Percentiles rank a stretch among this genome's conserved stretches.
Conservation (phyloP, 2,797 vertebrate genomes). For the Amniataba percoides region DNA sequence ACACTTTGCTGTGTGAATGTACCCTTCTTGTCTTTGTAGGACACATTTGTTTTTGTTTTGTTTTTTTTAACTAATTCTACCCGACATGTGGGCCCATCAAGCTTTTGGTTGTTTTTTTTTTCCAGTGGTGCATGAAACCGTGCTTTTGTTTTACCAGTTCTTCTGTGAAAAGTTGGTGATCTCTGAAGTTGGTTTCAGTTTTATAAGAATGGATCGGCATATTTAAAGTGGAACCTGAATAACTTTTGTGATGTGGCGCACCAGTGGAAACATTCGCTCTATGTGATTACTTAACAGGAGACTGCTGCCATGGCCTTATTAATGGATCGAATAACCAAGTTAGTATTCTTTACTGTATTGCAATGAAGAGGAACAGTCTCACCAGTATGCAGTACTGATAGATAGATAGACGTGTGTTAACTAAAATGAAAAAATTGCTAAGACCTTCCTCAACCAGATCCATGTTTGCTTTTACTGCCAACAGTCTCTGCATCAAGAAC, state of each 20-base stretch:
- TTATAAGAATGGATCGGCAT: not conserved
- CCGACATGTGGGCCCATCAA: slow-evolving; percentile 2
- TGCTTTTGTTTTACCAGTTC: not conserved
- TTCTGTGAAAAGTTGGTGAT: not conserved
- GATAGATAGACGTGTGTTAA: not conserved
- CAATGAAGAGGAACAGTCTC: not conserved
- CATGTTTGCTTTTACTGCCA: not conserved
- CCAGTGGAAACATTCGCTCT: not conserved
- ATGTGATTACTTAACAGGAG: not conserved
- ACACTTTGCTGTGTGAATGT: slow-evolving; percentile 14
- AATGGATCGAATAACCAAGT: not conserved
- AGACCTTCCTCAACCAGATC: not conserved
- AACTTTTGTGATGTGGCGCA: not conserved
- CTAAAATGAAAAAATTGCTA: not conserved
- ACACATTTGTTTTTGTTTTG: not conserved
- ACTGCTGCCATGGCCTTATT: not conserved
- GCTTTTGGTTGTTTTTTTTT: not conserved
- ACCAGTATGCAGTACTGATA: not conserved
- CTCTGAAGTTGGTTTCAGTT: not conserved
- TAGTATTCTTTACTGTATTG: not conserved
- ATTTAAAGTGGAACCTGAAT: not conserved
- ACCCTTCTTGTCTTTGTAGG: not conserved
- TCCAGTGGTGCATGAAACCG: not conserved
- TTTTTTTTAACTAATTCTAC: not conserved
- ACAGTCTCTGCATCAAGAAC: not conserved